Evolutionary conservation across 2,113 vertebrate genomes (phyloP).

Genomic region (Gallinago paraguaiae): DNA sequence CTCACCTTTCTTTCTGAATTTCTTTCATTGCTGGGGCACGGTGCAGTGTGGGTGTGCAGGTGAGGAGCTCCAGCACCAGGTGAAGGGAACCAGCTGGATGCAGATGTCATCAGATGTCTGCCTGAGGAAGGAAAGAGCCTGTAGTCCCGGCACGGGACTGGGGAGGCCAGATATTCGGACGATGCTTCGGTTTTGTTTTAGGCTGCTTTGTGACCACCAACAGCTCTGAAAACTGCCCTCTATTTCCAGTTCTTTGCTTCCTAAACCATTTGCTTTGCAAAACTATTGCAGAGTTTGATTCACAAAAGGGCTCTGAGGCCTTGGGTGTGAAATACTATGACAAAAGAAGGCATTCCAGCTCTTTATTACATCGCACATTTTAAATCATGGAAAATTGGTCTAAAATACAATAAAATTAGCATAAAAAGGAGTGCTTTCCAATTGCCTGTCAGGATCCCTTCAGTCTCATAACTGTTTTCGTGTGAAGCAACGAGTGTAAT

Average conservation of each 20-base stretch:
- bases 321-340: conserved; percentile 42
- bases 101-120: background rate
- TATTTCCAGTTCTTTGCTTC: background rate
- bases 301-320: conserved; percentile 23
- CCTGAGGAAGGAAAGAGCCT: background rate
- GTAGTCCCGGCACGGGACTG: accelerated
- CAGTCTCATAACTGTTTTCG: conserved; percentile 27
- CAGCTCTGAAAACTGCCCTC: background rate
- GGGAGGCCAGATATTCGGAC: background rate
- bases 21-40: accelerated
- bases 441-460: conserved; percentile 40
- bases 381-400: conserved; percentile 58
- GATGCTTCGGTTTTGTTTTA: background rate
- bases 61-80: background rate
- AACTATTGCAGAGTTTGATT: background rate
- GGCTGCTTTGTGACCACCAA: background rate
- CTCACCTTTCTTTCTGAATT: background rate
- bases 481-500: conserved; percentile 45
- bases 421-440: conserved; percentile 48
- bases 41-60: accelerated
- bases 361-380: conserved; percentile 39
- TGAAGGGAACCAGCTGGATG: background rate
- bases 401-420: conserved; percentile 42
- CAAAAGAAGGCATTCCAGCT: conserved; percentile 25
- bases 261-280: background rate